Base-by-base conservation (phyloP, 2,888 invertebrate genomes). In the Orthosia gothica region DNA sequence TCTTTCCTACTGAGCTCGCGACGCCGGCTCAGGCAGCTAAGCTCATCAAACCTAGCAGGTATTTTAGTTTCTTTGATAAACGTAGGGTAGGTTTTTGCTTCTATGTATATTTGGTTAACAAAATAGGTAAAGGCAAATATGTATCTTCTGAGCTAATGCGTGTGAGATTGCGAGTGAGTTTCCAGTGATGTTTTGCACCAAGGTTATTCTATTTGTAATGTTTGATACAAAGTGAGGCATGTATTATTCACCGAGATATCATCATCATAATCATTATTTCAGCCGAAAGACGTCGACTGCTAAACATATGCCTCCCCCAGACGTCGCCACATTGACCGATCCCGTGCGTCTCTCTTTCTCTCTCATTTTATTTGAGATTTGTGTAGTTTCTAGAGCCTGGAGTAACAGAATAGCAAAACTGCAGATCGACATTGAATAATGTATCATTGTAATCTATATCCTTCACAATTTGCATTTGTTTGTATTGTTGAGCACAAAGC, bases 1-100 rank as follows among this genome's bases (percentile, higher is more conserved):
- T 98, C 96, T 98, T 98, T 95, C 98, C 98, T 65, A 98, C 98
- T 5, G 98, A 98, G 92, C 97, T 98, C 81, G 98, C 97, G 57
- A 97, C 97, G 81, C 97, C 98, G 49, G 97, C 97, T 75, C 97
- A 97, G 86, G 97, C 97, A 64, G 97, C 97, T 49, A 97, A 97
- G 87, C 95, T 97, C 91, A 97, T 96, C 90, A 97, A 96, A 82
- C 96, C 96, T 7, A 95, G 94, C 94, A 95, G 94, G 96, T 96
- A 87, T 69, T 68, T 61, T 1, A 2, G 3, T 59, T 58, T 66
- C 1, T 47, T 47, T 40, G 3, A 9, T 40, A 15, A 13, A 52
- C 15, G 0, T 49, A 20, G 13, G 12, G 2, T 23, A 5, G 3
- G 2, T 23, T 61, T 32, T 45, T 66, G 23, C 1, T 40, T n/a